Percentiles rank a stretch among this genome's conserved stretches.
Evolutionary conservation across 2,113 vertebrate genomes (phyloP).

Genomic region (Chrysemys picta): DNA sequence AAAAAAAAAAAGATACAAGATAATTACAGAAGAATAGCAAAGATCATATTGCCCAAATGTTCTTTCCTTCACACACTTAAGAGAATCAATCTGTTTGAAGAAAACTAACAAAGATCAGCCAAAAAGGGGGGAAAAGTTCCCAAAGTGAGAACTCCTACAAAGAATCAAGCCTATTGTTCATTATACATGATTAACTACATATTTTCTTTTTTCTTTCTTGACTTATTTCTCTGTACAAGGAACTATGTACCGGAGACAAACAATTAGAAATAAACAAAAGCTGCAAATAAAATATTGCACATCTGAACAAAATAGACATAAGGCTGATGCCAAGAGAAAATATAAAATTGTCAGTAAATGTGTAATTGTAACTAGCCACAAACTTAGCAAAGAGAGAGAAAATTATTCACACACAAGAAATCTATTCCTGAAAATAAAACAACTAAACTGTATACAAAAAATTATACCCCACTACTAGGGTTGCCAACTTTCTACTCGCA

Average conservation of each 20-base stretch:
- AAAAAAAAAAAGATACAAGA: background rate
- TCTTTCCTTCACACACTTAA: background rate
- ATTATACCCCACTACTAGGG: constrained; percentile 31
- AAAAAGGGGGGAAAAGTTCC: background rate
- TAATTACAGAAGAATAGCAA: background rate
- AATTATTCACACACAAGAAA: constrained; percentile 48
- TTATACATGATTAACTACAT: background rate
- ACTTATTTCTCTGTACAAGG: background rate
- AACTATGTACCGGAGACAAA: constrained; percentile 11
- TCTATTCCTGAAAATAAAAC: constrained; percentile 49
- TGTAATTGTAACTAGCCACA: constrained; percentile 57
- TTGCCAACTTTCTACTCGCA: too few species aligned
- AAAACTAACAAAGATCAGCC: background rate
- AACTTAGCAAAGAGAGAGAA: constrained; percentile 61
- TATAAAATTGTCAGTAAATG: constrained; percentile 70
- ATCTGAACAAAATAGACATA: constrained; percentile 61
- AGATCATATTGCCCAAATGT: background rate
- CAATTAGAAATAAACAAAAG: constrained; percentile 67
- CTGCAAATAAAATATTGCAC: constrained; percentile 55
- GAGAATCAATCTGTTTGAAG: background rate
- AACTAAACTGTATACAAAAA: constrained; percentile 60
- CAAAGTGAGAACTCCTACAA: background rate
- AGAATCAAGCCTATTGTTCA: background rate
- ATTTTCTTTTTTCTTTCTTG: background rate
- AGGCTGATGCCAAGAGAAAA: constrained; percentile 59